Evolutionary conservation across 2,888 invertebrate species (phyloP), one percentile per base, ranked within the genome.

Genomic region (Ophioninae sp.): DNA sequence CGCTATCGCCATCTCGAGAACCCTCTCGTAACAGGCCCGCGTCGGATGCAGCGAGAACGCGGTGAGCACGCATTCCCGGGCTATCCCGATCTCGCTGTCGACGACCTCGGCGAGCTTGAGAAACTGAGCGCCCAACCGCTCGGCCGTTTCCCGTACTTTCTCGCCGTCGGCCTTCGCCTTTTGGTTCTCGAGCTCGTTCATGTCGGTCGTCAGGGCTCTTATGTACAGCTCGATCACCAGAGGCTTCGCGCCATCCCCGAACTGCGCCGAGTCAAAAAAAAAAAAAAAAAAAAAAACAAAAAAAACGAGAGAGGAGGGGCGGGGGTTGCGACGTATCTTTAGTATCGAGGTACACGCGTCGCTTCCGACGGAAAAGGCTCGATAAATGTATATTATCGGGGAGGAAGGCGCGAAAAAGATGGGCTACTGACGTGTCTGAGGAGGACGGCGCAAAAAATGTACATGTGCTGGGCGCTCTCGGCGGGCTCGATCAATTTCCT

Each of bases 31-130:
- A 92, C 95, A 95, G 13, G 93, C 92, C 56, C 93, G 93, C 7
- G 96, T 95, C 5, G 97, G 96, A 89, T 96, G 95, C 73, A 97
- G 93, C 67, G 96, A 96, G 93, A 97, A 97, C 0, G 96, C 96
- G 0, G 97, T 96, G 61, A 97, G 94, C 0, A 95, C 93, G 89
- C 96, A 96, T 93, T 97, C 97, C 87, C 95, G 94, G 69, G 94
- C 94, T 44, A 96, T 94, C 21, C 95, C 94, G 30, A 94, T 92
- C 89, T 96, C 95, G 77, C 93, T 93, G 56, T 88, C 89, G 30
- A 94, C 93, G 57, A 96, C 93, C 69, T 94, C 93, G 0, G 96
- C 96, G 67, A 97, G 93, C 86, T 95, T 94, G 7, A 95, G 93
- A 92, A 96, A 96, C 89, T 94, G 91, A 89, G 93, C 93, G 88